Percentiles rank a stretch among this genome's conserved stretches.
Conservation (phyloP, 2,113 vertebrate genomes). For the Megaceryle torquata region DNA sequence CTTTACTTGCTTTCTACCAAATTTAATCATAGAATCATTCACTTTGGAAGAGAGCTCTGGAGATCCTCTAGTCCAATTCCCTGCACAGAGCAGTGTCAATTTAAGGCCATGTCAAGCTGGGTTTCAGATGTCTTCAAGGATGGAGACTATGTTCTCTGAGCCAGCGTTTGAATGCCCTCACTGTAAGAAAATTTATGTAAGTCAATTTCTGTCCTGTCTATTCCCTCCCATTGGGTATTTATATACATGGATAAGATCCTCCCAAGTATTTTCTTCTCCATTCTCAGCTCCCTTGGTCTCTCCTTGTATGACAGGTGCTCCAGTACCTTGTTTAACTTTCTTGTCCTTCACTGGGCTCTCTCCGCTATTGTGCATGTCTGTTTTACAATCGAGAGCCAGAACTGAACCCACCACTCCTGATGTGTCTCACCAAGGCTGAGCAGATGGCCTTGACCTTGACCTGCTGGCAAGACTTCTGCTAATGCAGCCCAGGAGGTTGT, state of each 20-base stretch:
- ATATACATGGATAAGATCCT: not conserved
- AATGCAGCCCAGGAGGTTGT: not conserved
- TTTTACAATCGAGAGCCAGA: not conserved
- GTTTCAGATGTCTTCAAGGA: not conserved
- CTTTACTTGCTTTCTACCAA: not conserved
- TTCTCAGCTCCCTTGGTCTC: not conserved
- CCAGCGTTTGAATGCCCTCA: not conserved
- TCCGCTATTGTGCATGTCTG: not conserved
- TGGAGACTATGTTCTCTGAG: not conserved
- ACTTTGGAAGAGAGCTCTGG: not conserved
- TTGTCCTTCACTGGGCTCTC: not conserved
- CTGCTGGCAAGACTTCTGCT: not conserved
- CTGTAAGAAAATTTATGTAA: not conserved
- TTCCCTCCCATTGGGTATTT: fast-evolving
- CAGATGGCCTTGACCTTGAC: fast-evolving
- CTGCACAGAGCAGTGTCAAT: not conserved
- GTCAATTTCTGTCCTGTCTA: not conserved
- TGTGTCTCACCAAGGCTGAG: not conserved
- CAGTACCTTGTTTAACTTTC: not conserved
- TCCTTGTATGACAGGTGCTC: not conserved
- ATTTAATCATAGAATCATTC: not conserved
- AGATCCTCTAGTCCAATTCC: not conserved
- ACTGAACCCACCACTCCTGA: not conserved
- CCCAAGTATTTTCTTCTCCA: not conserved
- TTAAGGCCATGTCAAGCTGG: not conserved